Conservation (phyloP, 2,888 invertebrate genomes). For the Siphlonurus alternatus region DNA sequence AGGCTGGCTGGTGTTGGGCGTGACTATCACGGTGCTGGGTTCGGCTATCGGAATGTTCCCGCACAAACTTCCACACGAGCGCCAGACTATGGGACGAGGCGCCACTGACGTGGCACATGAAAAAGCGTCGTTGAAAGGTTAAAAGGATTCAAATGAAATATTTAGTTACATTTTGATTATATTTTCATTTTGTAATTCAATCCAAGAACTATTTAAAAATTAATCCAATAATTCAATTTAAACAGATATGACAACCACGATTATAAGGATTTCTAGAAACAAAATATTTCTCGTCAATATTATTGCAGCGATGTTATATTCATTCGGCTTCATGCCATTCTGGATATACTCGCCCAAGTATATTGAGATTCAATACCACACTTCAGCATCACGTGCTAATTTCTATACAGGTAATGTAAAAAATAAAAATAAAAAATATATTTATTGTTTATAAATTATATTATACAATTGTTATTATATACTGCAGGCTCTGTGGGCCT, state of each 20-base stretch:
- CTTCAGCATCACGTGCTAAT: constrained; percentile 56
- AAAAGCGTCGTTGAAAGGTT: constrained; percentile 16
- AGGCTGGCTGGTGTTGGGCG: constrained; percentile 46
- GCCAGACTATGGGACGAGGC: constrained; percentile 22
- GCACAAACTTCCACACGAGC: constrained; percentile 42
- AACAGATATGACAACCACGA: constrained; percentile 43
- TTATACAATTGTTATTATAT: neutral
- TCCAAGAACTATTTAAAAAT: no score
- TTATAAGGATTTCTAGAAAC: constrained; percentile 44
- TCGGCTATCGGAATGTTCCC: constrained; percentile 49
- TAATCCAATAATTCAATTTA: no score
- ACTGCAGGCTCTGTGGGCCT: constrained; percentile 39
- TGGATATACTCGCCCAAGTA: constrained; percentile 72
- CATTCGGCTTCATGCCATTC: constrained; percentile 53
- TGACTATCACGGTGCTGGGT: constrained; percentile 38
- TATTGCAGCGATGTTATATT: constrained; percentile 52
- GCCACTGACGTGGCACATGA: constrained; percentile 13
- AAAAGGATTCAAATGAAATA: no score
- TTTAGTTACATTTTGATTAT: neutral
- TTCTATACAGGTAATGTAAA: constrained; percentile 43
- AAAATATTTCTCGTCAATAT: constrained; percentile 54
- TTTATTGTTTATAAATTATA: neutral
- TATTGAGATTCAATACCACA: constrained; percentile 63
- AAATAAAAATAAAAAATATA: no score
- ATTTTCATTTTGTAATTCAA: neutral